phyloP scores from a whole-genome alignment of 2,113 vertebrate species.

The Verasper variegatus region DNA sequence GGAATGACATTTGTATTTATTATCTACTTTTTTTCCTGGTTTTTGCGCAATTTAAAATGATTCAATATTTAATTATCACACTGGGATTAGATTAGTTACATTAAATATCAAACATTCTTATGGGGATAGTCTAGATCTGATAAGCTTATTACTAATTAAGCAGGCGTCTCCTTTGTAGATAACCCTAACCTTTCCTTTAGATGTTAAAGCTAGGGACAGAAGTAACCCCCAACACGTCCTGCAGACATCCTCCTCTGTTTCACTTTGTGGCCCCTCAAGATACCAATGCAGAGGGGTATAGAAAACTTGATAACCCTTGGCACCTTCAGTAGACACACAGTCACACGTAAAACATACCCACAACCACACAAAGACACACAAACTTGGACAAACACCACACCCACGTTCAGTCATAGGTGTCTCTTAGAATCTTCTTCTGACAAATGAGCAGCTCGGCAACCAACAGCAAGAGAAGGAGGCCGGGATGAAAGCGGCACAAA shows the following conservation, averaged over 20 bases:
- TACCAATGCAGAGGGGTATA: too few species aligned
- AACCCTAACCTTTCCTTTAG: not conserved
- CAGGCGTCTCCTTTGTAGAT: not conserved
- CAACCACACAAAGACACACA: not conserved
- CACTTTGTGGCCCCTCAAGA: not conserved
- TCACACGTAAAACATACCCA: not conserved
- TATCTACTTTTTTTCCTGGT: not conserved
- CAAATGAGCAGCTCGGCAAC: conserved; percentile 31
- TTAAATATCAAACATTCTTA: too few species aligned
- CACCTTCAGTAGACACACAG: not conserved
- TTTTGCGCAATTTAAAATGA: not conserved
- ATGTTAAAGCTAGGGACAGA: not conserved
- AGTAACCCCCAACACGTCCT: not conserved
- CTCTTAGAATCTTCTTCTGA: conserved; percentile 11
- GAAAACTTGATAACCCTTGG: not conserved
- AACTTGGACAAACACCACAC: not conserved
- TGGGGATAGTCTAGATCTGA: too few species aligned
- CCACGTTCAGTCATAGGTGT: not conserved
- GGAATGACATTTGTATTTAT: not conserved
- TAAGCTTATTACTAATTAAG: too few species aligned
- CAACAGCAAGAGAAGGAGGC: conserved; percentile 6
- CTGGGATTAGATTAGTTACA: not conserved
- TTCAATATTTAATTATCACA: not conserved
- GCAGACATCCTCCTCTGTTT: conserved; percentile 1
- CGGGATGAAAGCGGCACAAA: conserved; percentile 59